phyloP scores from a whole-genome alignment of 30 jellyfish, hydroid and myxozoan genomes.

The Pelagia noctiluca region DNA sequence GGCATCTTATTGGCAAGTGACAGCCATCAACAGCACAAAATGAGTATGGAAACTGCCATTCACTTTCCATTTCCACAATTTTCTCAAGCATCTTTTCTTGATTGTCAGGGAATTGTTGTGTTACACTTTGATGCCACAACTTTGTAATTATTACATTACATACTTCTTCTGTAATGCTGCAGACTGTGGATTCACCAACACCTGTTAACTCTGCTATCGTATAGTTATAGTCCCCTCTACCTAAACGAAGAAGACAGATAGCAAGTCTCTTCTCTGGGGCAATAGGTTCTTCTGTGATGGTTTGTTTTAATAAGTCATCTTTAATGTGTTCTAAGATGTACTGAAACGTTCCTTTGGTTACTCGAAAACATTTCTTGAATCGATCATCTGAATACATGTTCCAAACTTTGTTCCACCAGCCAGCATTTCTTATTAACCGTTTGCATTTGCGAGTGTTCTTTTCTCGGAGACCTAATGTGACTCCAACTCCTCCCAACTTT shows the following conservation, averaged over 20 bases:
- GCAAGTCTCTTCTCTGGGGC: slow-evolving; percentile 54
- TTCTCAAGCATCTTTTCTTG: slow-evolving; percentile 34
- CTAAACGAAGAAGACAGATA: slow-evolving; percentile 41
- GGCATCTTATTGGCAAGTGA: slow-evolving; percentile 50
- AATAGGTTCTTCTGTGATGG: slow-evolving; percentile 39
- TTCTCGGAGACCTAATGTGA: not conserved
- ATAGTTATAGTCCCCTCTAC: slow-evolving; percentile 35
- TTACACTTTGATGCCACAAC: not conserved
- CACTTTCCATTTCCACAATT: slow-evolving; percentile 40
- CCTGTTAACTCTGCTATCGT: slow-evolving; percentile 54
- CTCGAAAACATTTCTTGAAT: slow-evolving; percentile 34
- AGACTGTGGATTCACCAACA: slow-evolving; percentile 43
- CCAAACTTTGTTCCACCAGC: slow-evolving; percentile 65
- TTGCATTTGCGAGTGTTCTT: not conserved
- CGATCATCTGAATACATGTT: slow-evolving; percentile 37
- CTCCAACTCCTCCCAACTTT: not conserved
- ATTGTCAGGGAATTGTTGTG: slow-evolving; percentile 17
- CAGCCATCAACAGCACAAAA: slow-evolving; percentile 63
- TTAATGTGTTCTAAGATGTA: slow-evolving; percentile 34
- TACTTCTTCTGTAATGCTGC: slow-evolving; percentile 31
- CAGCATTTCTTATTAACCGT: slow-evolving; percentile 48
- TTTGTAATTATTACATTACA: slow-evolving; percentile 19
- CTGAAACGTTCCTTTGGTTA: slow-evolving; percentile 31
- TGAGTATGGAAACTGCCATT: slow-evolving; percentile 63
- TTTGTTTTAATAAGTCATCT: slow-evolving; percentile 25